Conservation (phyloP, 2,113 vertebrate genomes). For the Pan paniscus region DNA sequence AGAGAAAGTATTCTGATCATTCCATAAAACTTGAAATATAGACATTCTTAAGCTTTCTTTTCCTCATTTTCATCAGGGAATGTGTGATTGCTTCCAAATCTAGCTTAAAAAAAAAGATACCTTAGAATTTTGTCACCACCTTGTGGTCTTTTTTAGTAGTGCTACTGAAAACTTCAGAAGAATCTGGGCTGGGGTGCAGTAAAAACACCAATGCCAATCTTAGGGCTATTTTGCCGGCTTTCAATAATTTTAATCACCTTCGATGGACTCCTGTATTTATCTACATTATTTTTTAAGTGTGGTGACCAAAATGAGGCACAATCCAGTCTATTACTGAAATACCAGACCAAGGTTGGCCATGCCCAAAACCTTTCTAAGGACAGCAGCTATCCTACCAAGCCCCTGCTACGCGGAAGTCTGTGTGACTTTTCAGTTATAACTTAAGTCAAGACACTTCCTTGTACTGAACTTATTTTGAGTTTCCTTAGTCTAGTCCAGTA, state of each 20-base stretch:
- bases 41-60: constrained; percentile 42
- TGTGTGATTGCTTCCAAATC: background rate
- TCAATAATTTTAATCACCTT: background rate
- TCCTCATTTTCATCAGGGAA: constrained; percentile 12
- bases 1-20: background rate
- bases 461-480: background rate
- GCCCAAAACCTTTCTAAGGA: background rate
- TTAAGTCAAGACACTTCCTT: background rate
- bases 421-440: background rate
- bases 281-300: background rate
- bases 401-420: background rate
- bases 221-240: background rate
- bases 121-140: constrained; percentile 61
- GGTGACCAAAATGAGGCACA: background rate
- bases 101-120: background rate
- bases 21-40: constrained; percentile 12
- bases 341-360: background rate
- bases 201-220: background rate
- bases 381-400: background rate
- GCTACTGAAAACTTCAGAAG: constrained; percentile 8
- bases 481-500: background rate
- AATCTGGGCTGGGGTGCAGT: background rate
- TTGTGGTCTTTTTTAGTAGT: constrained; percentile 52
- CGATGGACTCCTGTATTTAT: background rate
- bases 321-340: background rate